Conservation (phyloP, 1,140 invertebrate species). For the Drosophila eugracilis region DNA sequence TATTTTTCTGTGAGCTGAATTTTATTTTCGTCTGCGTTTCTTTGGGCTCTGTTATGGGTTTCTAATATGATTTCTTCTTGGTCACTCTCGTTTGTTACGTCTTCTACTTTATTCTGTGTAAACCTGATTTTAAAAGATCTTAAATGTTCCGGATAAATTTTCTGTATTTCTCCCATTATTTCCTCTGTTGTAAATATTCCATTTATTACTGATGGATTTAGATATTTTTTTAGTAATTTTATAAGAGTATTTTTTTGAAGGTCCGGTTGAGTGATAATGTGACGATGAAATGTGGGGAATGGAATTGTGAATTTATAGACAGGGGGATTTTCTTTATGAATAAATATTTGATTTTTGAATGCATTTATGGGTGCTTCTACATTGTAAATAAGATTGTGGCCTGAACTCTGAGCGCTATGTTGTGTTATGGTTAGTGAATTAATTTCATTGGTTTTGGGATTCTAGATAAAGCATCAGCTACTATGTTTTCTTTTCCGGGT, state of each 20-base stretch:
- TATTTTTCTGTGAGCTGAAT: too few relatives aligned
- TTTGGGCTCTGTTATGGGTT: too few relatives aligned
- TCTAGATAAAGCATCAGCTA: too few relatives aligned
- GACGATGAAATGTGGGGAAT: not conserved
- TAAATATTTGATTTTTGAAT: slow-evolving; percentile 8
- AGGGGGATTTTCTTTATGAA: slow-evolving; percentile 14
- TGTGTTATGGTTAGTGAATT: slow-evolving; percentile 7
- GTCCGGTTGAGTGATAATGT: not conserved
- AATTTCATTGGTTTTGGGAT: slow-evolving; percentile 6
- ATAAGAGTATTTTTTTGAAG: not conserved
- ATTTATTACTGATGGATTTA: too few relatives aligned
- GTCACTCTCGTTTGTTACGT: not conserved
- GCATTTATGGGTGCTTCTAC: not conserved
- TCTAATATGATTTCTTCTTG: slow-evolving; percentile 3
- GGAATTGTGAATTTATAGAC: not conserved
- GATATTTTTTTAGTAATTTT: too few relatives aligned
- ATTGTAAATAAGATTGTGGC: not conserved
- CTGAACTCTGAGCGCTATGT: slow-evolving; percentile 39
- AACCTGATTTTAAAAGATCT: slow-evolving; percentile 2
- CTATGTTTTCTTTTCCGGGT: too few relatives aligned
- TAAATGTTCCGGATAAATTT: not conserved
- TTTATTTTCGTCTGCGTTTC: too few relatives aligned
- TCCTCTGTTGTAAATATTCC: too few relatives aligned
- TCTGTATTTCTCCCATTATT: not conserved
- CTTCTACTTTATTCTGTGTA: not conserved